These are phyloP conservation scores for Drosophila conformis DNA, from an alignment of 2,888 invertebrate genomes.

Conservation along the genomic window DNA sequence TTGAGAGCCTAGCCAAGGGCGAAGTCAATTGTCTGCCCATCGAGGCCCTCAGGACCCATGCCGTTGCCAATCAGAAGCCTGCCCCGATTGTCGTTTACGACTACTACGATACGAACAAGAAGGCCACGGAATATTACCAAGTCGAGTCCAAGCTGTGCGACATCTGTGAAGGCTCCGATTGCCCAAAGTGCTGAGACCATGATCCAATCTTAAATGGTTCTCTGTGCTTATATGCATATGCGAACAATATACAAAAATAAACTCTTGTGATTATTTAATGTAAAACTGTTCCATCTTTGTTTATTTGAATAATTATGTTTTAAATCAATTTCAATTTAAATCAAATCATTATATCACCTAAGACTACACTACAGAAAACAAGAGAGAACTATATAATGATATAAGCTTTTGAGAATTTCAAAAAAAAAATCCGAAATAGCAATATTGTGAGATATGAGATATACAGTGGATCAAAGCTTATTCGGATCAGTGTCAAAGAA, in stretches of 20 bases:
- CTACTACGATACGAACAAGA: constrained; percentile 92
- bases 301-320: no score
- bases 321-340: no score
- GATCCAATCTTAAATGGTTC: neutral
- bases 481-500: no score
- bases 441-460: no score
- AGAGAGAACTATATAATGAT: no score
- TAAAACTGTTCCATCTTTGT: constrained; percentile 6
- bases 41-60: constrained; percentile 92
- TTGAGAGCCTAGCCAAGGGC: constrained; percentile 87
- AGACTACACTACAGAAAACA: no score
- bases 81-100: constrained; percentile 94
- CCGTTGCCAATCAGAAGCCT: constrained; percentile 94
- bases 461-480: no score
- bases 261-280: constrained; percentile 47
- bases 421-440: no score
- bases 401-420: no score
- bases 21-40: constrained; percentile 92
- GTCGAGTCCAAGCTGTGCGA: constrained; percentile 81
- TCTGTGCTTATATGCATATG: constrained; percentile 1
- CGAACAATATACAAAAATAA: constrained; percentile 7
- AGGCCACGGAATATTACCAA: constrained; percentile 79
- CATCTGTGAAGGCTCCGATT: constrained; percentile 62
- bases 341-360: no score
- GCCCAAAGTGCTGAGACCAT: constrained; percentile 47